Base-by-base conservation (phyloP, 2,888 invertebrate genomes). In the Ethmia dodecea region DNA sequence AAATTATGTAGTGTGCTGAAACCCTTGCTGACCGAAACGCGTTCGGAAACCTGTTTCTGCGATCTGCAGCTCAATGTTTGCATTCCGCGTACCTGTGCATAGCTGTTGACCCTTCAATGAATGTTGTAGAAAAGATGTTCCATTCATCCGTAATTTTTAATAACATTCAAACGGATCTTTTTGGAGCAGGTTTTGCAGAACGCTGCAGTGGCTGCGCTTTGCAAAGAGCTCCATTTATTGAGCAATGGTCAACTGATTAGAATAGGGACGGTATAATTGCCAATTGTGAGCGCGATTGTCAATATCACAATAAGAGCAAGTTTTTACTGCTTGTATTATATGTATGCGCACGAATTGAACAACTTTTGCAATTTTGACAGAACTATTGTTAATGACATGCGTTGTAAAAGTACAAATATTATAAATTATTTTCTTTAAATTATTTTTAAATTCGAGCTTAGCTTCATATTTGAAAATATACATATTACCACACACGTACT, bases 41-140 rank as follows among this genome's bases (percentile, higher is more conserved):
- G 60, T 57, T 58, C 42, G 28, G 41, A 54, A 70, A 76, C 76
- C 57, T 34, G 76, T 66, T 71, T 52, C 45, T 35, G 47, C 52
- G 47, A 48, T 63, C 54, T 70, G 72, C 73, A 76, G 73, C 71
- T 45, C 64, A 20, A 38, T 49, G 69, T 78, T 75, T 67, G 81
- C 79, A 74, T 78, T 78, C 69, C 73, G 71, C 53, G 45, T 70
- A 71, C 68, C 78, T 78, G 65, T 60, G 57, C 52, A 28, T 39
- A 40, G 56, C 43, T 63, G 27, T n/a, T n/a, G 48, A 58, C 61
- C 67, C 61, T 57, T 60, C 45, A 44, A 49, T 37, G 37, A 43
- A 42, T 42, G 33, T 5, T 43, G 26, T 10, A 26, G 11, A 22
- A 53, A 66, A 68, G 60, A 48, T 50, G 61, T 69, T 55, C 51